Evolutionary conservation across 2,113 vertebrate genomes (phyloP).

Genomic region (Centrocercus urophasianus): DNA sequence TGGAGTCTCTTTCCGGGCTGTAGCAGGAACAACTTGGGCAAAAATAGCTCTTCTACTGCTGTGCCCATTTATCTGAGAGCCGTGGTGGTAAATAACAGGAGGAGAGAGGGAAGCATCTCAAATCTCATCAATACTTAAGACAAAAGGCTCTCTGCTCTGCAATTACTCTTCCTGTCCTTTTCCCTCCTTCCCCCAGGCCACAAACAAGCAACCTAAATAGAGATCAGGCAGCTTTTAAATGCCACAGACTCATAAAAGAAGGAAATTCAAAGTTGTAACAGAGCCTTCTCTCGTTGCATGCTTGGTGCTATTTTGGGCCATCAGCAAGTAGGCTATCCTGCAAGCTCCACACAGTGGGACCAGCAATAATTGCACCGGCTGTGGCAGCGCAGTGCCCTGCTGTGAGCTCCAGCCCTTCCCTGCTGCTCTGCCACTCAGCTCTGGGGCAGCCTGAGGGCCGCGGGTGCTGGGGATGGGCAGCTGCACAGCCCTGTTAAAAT

Average conservation of each 20-base stretch:
- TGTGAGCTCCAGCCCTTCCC: background rate
- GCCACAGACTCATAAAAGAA: constrained; percentile 37
- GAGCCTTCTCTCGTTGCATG: background rate
- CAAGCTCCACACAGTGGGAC: background rate
- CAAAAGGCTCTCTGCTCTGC: constrained; percentile 46
- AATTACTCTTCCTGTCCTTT: constrained; percentile 43
- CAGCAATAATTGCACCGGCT: background rate
- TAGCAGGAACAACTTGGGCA: background rate
- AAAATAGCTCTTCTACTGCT: background rate
- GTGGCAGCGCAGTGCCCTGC: background rate
- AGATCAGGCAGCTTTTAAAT: constrained; percentile 64
- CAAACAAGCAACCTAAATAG: constrained; percentile 24
- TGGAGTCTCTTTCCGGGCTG: background rate
- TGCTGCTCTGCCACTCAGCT: no score
- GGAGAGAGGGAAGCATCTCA: background rate
- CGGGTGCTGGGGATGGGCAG: no score
- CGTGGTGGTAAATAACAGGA: background rate
- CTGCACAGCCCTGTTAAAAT: background rate
- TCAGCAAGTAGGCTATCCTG: background rate
- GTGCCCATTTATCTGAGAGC: background rate
- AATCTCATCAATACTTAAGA: constrained; percentile 10
- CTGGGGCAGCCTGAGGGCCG: background rate
- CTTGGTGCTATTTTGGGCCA: background rate
- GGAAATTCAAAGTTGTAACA: background rate
- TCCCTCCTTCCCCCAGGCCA: constrained; percentile 40